A percentile compares a stretch with the other conserved stretches of the same genome.
Evolutionary conservation across 2,888 invertebrate genomes (phyloP).

Genomic region (Sussaba pulchella): DNA sequence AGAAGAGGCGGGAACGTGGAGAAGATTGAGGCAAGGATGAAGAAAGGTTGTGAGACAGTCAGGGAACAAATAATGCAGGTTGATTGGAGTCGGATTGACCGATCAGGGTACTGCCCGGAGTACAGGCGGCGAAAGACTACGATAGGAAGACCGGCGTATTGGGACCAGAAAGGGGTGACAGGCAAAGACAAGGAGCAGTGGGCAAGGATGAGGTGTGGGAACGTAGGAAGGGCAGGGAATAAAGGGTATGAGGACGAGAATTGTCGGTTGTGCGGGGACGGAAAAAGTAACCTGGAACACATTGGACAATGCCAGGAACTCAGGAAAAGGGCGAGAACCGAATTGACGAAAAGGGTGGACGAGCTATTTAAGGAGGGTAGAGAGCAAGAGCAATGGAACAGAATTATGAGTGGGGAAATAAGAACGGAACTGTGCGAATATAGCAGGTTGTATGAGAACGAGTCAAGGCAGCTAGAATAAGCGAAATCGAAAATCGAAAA

Average conservation of each 20-base stretch:
- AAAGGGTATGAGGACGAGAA: constrained; percentile 13
- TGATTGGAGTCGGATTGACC: neutral
- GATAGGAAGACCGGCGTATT: neutral
- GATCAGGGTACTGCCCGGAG: neutral
- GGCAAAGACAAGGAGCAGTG: constrained; percentile 28
- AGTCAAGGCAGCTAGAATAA: neutral
- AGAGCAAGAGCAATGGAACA: neutral
- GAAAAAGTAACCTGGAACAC: constrained; percentile 21
- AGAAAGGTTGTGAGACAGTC: neutral
- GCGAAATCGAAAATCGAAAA: neutral
- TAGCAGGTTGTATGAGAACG: neutral
- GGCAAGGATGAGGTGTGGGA: constrained; percentile 41
- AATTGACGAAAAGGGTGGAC: neutral
- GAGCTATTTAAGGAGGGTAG: neutral
- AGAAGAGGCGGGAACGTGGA: neutral
- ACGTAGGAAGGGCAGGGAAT: constrained; percentile 11
- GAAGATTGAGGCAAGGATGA: neutral
- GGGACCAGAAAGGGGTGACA: neutral
- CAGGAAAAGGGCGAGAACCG: neutral
- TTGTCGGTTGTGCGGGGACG: constrained; percentile 11
- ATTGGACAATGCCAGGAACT: constrained; percentile 7
- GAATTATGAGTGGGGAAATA: neutral
- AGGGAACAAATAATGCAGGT: constrained; percentile 1
- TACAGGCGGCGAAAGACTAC: neutral
- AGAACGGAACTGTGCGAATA: constrained; percentile 1